A percentile compares a stretch with the other conserved stretches of the same genome.
Evolutionary conservation across 2,113 vertebrate genomes (phyloP).

Genomic region (Burhinus bistriatus): DNA sequence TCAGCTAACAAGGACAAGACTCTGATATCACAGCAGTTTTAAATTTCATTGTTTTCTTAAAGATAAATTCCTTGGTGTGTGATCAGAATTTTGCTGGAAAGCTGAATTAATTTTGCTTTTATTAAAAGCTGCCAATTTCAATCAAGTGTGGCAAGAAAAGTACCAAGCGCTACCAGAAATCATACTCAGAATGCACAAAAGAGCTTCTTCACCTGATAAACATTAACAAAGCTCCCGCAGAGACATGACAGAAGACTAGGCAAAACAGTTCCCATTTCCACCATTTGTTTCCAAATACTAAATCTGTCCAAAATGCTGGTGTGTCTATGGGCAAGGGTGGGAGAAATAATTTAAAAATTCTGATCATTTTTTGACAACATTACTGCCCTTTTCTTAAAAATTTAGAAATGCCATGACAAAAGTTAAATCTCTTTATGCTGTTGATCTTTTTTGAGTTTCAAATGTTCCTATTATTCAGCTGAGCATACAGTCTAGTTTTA

Average conservation of each 20-base stretch:
- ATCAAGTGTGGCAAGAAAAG: background rate
- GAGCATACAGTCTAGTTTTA: background rate
- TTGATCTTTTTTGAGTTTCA: background rate
- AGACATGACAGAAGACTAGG: background rate
- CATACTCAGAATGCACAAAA: background rate
- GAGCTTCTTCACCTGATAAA: background rate
- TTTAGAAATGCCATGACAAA: background rate
- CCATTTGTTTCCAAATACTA: background rate
- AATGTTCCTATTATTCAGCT: background rate
- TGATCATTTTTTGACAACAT: background rate
- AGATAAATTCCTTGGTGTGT: background rate
- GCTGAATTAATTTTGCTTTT: background rate
- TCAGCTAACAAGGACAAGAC: background rate
- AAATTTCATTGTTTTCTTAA: background rate
- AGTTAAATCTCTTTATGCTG: background rate
- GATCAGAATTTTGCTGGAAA: background rate
- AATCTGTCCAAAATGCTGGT: background rate
- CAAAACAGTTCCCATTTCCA: background rate
- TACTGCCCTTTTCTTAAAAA: background rate
- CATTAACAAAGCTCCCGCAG: background rate
- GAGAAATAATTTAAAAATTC: background rate
- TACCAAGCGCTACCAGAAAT: background rate
- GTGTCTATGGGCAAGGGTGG: background rate
- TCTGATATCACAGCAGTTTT: background rate
- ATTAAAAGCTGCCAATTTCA: background rate